Evolutionary conservation across 2,888 invertebrate species (phyloP).

Genomic region (Rhabditoides inermis): DNA sequence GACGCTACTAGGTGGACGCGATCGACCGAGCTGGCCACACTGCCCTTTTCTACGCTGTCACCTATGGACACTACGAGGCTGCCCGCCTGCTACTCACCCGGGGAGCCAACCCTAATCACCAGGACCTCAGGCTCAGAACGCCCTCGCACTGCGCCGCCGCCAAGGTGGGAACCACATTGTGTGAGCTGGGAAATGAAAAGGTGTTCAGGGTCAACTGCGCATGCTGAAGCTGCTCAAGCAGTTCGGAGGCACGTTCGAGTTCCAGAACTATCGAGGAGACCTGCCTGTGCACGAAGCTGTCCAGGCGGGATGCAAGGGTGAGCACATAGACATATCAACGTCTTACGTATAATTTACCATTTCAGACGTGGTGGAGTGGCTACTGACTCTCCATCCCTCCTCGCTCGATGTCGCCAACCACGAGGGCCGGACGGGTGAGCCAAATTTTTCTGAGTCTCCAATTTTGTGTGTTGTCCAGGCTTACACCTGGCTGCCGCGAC

Average conservation of each 20-base stretch:
- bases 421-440: conserved; percentile 78
- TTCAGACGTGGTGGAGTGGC: conserved; percentile 74
- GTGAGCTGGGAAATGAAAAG: too few species aligned
- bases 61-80: conserved; percentile 86
- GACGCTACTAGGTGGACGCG: conserved; percentile 20
- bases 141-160: conserved; percentile 49
- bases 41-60: conserved; percentile 86
- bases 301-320: conserved; percentile 73
- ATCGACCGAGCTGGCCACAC: conserved; percentile 24
- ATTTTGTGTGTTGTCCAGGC: background rate
- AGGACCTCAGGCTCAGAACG: conserved; percentile 45
- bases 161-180: too few species aligned
- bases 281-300: conserved; percentile 91
- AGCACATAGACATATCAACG: background rate
- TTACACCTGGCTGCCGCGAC: conserved; percentile 66
- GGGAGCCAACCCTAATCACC: conserved; percentile 81
- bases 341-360: background rate
- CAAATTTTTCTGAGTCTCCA: background rate
- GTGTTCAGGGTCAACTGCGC: conserved; percentile 80
- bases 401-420: conserved; percentile 76
- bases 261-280: conserved; percentile 84
- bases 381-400: conserved; percentile 72
- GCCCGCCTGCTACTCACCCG: conserved; percentile 78
- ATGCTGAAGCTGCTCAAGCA: conserved; percentile 70
- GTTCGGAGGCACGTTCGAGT: conserved; percentile 79